phyloP scores from a whole-genome alignment of 2,888 invertebrate genomes.

The Mythimna impura region DNA sequence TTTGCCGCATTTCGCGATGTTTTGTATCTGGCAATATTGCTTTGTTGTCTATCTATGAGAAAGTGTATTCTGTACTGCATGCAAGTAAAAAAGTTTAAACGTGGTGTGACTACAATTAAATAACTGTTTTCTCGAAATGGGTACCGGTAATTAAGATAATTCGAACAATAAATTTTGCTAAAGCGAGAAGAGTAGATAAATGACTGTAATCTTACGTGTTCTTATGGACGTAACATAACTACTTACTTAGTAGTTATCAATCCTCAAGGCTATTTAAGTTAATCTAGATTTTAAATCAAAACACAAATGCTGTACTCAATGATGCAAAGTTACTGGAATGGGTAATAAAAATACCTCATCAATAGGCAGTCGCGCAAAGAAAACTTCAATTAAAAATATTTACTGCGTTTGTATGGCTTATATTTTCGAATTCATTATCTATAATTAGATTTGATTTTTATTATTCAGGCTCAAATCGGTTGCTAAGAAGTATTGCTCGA shows the following conservation, averaged over 20 bases:
- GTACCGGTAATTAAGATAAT: not conserved
- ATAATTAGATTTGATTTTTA: conserved; percentile 44
- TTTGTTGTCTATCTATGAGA: not conserved
- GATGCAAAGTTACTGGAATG: not conserved
- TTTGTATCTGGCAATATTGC: not conserved
- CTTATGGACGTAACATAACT: not conserved
- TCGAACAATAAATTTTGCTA: not conserved
- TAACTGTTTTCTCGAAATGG: not conserved
- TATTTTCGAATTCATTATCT: conserved; percentile 36
- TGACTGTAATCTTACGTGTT: not conserved
- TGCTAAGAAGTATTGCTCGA: conserved; percentile 47
- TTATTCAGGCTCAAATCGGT: conserved; percentile 51
- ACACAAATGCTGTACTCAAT: not conserved
- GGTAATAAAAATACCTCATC: conserved; percentile 13
- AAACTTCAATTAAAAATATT: conserved; percentile 6
- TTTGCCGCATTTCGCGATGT: not conserved
- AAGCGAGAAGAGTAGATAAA: not conserved
- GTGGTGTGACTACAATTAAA: not conserved
- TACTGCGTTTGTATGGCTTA: not conserved
- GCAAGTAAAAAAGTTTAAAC: not conserved
- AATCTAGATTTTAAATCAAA: not conserved
- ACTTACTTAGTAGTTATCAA: not conserved
- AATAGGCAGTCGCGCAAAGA: conserved; percentile 1
- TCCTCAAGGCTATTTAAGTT: not conserved
- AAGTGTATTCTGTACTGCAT: not conserved